Evolutionary conservation across 1,140 invertebrate genomes (phyloP).

Genomic region (Mesaphorura yosii): DNA sequence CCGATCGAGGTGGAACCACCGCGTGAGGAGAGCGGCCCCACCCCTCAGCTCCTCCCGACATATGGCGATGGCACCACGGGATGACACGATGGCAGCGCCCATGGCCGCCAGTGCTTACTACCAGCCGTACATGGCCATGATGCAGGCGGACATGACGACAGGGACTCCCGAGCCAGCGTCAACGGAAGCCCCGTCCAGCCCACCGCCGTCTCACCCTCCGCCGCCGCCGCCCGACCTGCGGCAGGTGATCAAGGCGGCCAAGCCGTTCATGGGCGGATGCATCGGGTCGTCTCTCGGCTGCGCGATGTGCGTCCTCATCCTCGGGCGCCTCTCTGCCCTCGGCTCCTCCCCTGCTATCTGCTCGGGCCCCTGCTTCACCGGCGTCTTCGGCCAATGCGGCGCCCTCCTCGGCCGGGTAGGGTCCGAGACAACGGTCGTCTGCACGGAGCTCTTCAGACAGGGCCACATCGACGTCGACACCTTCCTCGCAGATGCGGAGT

Average conservation of each 20-base stretch:
- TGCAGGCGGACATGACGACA: no score
- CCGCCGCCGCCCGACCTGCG: constrained; percentile 25
- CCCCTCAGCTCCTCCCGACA: no score
- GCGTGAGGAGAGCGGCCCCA: no score
- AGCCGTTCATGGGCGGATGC: constrained; percentile 29
- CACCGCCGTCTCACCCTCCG: constrained; percentile 8
- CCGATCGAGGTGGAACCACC: no score
- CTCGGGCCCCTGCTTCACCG: constrained; percentile 29
- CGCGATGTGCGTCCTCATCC: constrained; percentile 25
- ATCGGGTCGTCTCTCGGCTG: constrained; percentile 26
- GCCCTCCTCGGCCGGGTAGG: constrained; percentile 24
- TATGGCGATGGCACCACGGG: neutral
- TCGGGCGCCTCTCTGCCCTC: constrained; percentile 25
- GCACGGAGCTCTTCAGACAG: constrained; percentile 28
- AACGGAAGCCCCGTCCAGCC: neutral
- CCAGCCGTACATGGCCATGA: no score
- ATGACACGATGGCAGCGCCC: neutral
- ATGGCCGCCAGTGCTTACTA: neutral
- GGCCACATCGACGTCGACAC: constrained; percentile 25
- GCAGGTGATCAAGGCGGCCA: constrained; percentile 24
- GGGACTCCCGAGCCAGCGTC: no score
- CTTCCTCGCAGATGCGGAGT: constrained; percentile 28
- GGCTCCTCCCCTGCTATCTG: constrained; percentile 24
- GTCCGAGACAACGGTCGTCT: constrained; percentile 29
- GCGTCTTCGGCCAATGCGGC: constrained; percentile 26